Evolutionary conservation across 2,113 vertebrate genomes (phyloP).

Genomic region (Nipponia nippon): DNA sequence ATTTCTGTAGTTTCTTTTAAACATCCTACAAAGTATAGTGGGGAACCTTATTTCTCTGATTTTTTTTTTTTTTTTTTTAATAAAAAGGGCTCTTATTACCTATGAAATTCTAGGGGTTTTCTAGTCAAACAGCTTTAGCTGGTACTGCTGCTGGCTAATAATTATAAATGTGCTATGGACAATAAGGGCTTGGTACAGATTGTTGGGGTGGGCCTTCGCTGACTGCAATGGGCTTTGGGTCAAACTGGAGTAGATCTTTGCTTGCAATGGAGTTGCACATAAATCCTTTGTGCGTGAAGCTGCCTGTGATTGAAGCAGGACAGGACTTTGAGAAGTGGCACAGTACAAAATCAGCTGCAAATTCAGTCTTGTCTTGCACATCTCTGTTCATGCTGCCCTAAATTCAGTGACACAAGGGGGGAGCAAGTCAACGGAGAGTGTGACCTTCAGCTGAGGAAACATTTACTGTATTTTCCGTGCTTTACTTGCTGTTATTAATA

Average conservation of each 20-base stretch:
- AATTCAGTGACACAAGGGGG: neutral
- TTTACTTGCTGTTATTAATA: conserved; percentile 29
- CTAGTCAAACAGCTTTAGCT: neutral
- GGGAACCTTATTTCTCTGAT: neutral
- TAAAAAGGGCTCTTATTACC: neutral
- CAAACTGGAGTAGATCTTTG: neutral
- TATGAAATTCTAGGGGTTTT: neutral
- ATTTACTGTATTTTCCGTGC: neutral
- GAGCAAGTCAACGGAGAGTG: neutral
- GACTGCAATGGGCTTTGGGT: neutral
- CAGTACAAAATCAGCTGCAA: neutral
- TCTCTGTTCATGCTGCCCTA: neutral
- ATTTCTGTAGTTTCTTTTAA: neutral
- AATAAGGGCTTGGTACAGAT: neutral
- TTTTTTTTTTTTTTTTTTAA: neutral
- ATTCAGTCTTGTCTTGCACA: neutral
- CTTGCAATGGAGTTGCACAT: neutral
- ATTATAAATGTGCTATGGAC: neutral
- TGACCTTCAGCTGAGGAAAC: neutral
- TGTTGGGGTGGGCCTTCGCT: neutral
- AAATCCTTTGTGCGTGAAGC: neutral
- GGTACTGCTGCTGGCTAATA: neutral
- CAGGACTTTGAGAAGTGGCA: neutral
- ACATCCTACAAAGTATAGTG: neutral
- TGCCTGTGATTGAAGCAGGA: neutral